Evolutionary conservation across 2,797 vertebrate genomes (phyloP).

Genomic region (Mionectes olivaceus): DNA sequence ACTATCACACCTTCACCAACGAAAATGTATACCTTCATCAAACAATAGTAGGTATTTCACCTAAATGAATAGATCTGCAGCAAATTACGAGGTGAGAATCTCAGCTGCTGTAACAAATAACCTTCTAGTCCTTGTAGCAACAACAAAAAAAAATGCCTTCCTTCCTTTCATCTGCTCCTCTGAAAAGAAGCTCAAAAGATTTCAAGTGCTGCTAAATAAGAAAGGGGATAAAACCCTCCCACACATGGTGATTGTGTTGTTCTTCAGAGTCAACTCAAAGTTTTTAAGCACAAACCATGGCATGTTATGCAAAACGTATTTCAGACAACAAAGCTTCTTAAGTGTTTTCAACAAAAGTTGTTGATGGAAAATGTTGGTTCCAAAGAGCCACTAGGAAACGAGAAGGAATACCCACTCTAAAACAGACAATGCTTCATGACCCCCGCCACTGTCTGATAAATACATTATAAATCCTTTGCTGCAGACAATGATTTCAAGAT

Average conservation of each 20-base stretch:
- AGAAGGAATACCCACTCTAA: background rate
- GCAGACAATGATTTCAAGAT: background rate
- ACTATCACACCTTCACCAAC: background rate
- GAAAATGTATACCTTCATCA: background rate
- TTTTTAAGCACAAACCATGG: background rate
- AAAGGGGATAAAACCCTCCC: constrained; percentile 1
- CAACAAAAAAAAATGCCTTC: background rate
- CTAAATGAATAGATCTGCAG: background rate
- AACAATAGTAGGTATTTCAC: background rate
- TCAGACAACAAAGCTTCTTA: background rate
- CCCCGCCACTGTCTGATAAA: background rate
- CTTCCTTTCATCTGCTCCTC: background rate
- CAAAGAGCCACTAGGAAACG: background rate
- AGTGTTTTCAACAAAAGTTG: background rate
- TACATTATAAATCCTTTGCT: background rate
- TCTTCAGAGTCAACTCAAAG: background rate
- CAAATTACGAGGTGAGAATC: background rate
- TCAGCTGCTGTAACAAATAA: background rate
- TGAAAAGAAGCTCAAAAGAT: background rate
- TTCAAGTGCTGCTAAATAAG: constrained; percentile 26
- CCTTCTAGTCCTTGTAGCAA: background rate
- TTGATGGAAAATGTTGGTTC: background rate
- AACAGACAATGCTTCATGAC: background rate
- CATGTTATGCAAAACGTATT: background rate
- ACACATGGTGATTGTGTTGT: background rate